Evolutionary conservation across 2,888 invertebrate species (phyloP), one percentile per base, ranked within the genome.

Genomic region (Dolichomitus sp.): DNA sequence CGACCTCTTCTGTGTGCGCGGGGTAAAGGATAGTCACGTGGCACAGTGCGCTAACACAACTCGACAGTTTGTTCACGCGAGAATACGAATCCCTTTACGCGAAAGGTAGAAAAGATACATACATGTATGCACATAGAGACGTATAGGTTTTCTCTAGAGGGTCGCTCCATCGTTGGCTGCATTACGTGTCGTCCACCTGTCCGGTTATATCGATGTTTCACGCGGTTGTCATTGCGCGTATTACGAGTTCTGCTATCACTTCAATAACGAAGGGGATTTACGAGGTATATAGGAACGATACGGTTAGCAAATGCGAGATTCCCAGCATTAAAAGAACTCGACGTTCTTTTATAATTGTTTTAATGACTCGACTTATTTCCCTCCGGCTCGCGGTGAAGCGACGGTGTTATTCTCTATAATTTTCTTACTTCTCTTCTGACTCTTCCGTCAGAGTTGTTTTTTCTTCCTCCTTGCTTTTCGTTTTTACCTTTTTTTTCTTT

Each of bases 261-360:
- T 27, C 23, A 50, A 68, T 19, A 11, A 37, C n/a, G 37, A 19
- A 54, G 14, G 7, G 14, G 50, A 19, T 19, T n/a, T 9, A 33
- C 17, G 4, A 19, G 5, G 37, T 17, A 33, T 33, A 37, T 23
- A 17, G 23, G 5, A 52, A 54, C 12, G 11, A 54, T 27, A n/a
- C 2, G 30, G n/a, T 5, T 30, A 17, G 12, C 6, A n/a, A 57
- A 57, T 27, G 27, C 27, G 30, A 4, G 12, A 27, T n/a, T 30
- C 6, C n/a, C 17, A 33, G 30, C n/a, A 33, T 27, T 11, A 17
- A 52, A 42, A 59, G 33, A 72, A 59, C 14, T 59, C 45, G 11
- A 42, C 45, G 17, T 73, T 87, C 87, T 85, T 83, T 78, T 81
- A 87, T 91, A 90, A 91, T 91, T 90, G 90, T 90, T 89, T 90